These are phyloP conservation scores for Tetheella fluctuosa DNA, from an alignment of 2,888 invertebrate species.

Conservation along the genomic window DNA sequence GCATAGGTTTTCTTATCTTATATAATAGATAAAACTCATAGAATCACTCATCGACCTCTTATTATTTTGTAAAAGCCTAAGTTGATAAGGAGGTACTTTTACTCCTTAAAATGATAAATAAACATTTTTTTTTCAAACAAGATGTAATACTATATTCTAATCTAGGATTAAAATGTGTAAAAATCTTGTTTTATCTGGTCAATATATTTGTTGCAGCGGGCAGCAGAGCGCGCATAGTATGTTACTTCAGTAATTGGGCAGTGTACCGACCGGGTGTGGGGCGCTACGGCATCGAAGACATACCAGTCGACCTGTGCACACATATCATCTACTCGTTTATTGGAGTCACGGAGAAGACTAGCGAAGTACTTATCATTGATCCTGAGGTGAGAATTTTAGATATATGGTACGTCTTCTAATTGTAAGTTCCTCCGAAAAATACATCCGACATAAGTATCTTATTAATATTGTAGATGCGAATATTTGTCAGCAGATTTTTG, in stretches of 20 bases:
- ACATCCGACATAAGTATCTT: no score
- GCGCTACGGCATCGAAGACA: slow-evolving; percentile 92
- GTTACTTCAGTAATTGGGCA: slow-evolving; percentile 92
- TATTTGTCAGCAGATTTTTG: no score
- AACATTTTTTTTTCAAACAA: no score
- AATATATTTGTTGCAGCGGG: slow-evolving; percentile 52
- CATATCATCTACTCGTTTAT: slow-evolving; percentile 95
- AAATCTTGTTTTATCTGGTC: neutral
- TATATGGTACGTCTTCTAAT: no score
- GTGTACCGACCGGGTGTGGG: slow-evolving; percentile 93
- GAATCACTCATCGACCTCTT: no score
- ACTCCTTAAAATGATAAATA: no score
- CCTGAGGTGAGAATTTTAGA: slow-evolving; percentile 84
- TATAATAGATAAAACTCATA: no score
- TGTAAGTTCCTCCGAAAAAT: no score
- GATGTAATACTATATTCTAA: no score
- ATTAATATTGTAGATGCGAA: no score
- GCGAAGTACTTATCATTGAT: slow-evolving; percentile 91
- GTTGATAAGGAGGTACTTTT: no score
- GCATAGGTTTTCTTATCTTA: neutral
- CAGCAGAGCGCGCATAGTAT: slow-evolving; percentile 82
- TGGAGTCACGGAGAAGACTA: slow-evolving; percentile 90
- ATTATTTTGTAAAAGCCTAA: no score
- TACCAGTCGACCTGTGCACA: slow-evolving; percentile 92
- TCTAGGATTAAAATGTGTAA: neutral